Evolutionary conservation across 2,888 invertebrate genomes (phyloP), one percentile per base, ranked within the genome.

Genomic region (Ametastegia equiseti): DNA sequence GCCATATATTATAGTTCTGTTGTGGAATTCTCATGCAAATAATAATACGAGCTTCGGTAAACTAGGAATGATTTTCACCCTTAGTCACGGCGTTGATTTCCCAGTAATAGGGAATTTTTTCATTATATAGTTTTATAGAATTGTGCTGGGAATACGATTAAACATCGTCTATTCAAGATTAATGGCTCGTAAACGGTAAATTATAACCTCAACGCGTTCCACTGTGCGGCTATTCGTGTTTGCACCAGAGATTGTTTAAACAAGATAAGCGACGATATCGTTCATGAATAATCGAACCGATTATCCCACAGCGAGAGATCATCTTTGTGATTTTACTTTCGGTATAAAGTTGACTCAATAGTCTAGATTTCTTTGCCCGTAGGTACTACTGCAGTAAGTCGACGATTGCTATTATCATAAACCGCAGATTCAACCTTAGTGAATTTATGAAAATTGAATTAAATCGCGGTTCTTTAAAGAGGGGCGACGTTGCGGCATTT

Each of bases 391-490:
- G n/a, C 47, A 47, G 42, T 23, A n/a, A 47, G 47, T 45, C 27
- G n/a, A 30, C 27, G 27, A 71, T 42, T 71, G 6, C 69, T 69
- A 71, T 80, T 80, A 80, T 69, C 80, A 80, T 80, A 80, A 80
- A 80, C 69, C 80, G 47, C 80, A 69, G 69, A 80, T 80, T 80
- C 69, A 80, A 80, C 81, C 77, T 57, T 60, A 75, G 45, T n/a
- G 77, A 84, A 82, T 87, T 85, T 86, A 84, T 80, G 83, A 86
- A 86, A 86, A 86, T 87, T 84, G 86, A 86, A 86, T 85, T 86
- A 87, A 86, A 85, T 83, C 81, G 83, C 81, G 82, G 63, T 50
- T 39, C 78, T 71, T 63, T 57, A 42, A 80, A 65, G 45, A 65
- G 45, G 65, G n/a, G n/a, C n/a, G 33, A 33, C 63, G 79, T 11